Base-by-base conservation (phyloP, 2,888 invertebrate species). In the Chirona hameri region DNA sequence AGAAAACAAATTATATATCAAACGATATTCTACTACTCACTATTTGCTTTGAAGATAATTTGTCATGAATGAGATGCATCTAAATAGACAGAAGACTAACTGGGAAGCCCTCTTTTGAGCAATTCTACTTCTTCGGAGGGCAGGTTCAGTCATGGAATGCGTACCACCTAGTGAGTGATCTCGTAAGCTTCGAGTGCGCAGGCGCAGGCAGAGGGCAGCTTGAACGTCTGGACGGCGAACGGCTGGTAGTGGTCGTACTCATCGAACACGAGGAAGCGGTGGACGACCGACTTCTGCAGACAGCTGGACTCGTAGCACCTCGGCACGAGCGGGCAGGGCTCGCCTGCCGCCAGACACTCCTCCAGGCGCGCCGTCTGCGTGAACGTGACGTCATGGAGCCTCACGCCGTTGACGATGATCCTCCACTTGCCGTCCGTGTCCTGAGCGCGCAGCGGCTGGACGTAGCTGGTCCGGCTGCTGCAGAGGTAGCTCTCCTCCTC, bases 241-340 rank as follows among this genome's bases (percentile, higher is more conserved):
- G 86, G 86, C 82, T 85, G 85, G 83, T 86, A 85, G 79, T 85
- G 84, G 81, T 86, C 85, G 81, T 85, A 86, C n/a, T 86, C 84
- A 82, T 86, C 85, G 83, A 84, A 86, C 82, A 85, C 85, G 81
- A 86, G 84, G 84, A 86, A 86, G 31, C 79, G 31, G 81, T 83
- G 82, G 81, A 85, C 85, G 55, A 84, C 81, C 72, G 83, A 82
- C 76, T 85, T 85, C 83, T 85, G 85, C 60, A 85, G 81, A 80
- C 85, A 85, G 60, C 83, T 84, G 55, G 85, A 84, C 31, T 83
- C 83, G 83, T 85, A 85, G 83, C 85, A 85, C 39, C 82, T 80
- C 2, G 85, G 85, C 21, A 85, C 84, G 31, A 85, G 82, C 15
- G 85, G 84, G 65, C 85, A 85, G 24, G 83, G 82, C 10, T 80